Conservation (phyloP, 2,797 vertebrate species). For the Scolopax rusticola region DNA sequence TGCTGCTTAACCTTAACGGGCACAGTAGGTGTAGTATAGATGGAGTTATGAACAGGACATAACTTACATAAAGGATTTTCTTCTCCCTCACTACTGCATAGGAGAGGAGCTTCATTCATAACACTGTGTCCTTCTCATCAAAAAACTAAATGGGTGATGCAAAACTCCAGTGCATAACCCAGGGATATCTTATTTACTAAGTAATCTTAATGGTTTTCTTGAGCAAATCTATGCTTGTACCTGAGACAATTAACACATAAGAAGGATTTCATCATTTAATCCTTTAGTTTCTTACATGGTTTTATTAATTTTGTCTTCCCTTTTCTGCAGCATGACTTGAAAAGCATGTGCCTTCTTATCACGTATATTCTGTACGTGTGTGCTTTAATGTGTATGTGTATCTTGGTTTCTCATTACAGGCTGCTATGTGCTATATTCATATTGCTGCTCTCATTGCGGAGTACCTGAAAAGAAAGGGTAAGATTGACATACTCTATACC, state of each 20-base stretch:
- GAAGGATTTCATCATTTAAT: background rate
- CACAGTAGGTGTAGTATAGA: background rate
- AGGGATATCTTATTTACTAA: background rate
- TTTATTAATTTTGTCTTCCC: background rate
- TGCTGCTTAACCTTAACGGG: background rate
- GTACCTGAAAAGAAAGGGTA: conserved; percentile 96
- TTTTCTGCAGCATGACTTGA: background rate
- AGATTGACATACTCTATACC: conserved; percentile 38
- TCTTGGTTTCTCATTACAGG: conserved; percentile 78
- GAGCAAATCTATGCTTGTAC: background rate
- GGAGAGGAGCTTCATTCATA: background rate
- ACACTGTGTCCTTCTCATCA: background rate
- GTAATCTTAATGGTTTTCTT: background rate
- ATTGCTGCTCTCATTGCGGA: conserved; percentile 97
- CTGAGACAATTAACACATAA: background rate
- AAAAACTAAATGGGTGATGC: background rate
- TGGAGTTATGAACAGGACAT: background rate
- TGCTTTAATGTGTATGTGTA: background rate
- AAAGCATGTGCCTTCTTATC: background rate
- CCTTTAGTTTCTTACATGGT: background rate
- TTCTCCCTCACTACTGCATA: rapidly evolving
- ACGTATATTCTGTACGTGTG: background rate
- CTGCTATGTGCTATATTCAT: conserved; percentile 99
- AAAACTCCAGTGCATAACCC: background rate
- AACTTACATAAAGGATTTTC: background rate